Conservation (phyloP, 2,888 invertebrate genomes). For the Catocala sponsa region DNA sequence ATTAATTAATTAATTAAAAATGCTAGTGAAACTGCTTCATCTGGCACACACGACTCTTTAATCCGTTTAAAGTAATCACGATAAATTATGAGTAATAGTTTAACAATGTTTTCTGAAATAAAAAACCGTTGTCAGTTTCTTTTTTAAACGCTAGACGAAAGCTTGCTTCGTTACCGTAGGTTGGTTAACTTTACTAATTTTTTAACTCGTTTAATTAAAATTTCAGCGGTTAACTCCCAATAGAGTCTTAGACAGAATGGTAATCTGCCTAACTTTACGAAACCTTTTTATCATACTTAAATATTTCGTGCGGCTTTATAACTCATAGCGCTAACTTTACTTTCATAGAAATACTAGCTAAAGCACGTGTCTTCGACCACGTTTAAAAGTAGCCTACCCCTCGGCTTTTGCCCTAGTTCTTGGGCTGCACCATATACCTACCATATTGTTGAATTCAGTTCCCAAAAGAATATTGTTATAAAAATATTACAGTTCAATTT, state of each 20-base stretch:
- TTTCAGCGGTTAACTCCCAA: slow-evolving; percentile 14
- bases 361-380: neutral
- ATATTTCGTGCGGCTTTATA: slow-evolving; percentile 3
- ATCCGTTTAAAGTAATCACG: too few relatives aligned
- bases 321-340: neutral
- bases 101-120: neutral
- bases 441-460: too few relatives aligned
- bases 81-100: neutral
- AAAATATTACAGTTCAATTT: too few relatives aligned
- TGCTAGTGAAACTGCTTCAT: too few relatives aligned
- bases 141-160: neutral
- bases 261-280: slow-evolving; percentile 13
- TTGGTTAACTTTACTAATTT: slow-evolving; percentile 8
- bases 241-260: slow-evolving; percentile 16
- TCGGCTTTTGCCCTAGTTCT: too few relatives aligned
- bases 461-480: too few relatives aligned
- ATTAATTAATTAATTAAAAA: too few relatives aligned
- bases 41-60: too few relatives aligned
- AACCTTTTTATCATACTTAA: slow-evolving; percentile 11
- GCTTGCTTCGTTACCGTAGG: neutral
- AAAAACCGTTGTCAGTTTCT: neutral
- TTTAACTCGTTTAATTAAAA: slow-evolving; percentile 17
- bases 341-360: neutral
- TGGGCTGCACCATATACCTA: too few relatives aligned
- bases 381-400: neutral